Percentiles rank a stretch among this genome's conserved stretches.
phyloP scores from a whole-genome alignment of 1,140 invertebrate species.

The Drosophila mauritiana region DNA sequence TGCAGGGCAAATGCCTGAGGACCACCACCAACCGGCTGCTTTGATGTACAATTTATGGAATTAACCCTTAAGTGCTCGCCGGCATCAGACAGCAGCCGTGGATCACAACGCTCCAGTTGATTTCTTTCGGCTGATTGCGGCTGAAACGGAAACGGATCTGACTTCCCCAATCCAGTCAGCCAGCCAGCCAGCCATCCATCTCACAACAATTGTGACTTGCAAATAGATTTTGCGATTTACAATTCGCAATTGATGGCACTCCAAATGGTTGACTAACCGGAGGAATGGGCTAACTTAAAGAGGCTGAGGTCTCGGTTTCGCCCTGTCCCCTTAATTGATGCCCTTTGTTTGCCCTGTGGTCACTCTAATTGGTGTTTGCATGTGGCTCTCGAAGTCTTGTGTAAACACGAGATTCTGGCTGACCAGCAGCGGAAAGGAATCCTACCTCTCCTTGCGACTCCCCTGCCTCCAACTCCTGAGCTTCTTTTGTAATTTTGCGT shows the following conservation, averaged over 20 bases:
- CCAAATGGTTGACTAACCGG: conserved; percentile 18
- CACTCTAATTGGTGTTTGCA: conserved; percentile 83
- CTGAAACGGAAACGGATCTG: conserved; percentile 63
- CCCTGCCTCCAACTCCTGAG: background rate
- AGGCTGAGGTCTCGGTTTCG: conserved; percentile 3
- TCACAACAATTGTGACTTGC: conserved; percentile 55
- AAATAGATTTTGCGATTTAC: conserved; percentile 48
- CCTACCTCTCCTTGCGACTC: background rate
- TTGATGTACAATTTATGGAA: conserved; percentile 83
- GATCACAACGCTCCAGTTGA: conserved; percentile 62
- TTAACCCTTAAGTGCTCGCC: conserved; percentile 78
- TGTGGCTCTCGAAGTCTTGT: conserved; percentile 74
- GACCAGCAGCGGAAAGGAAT: conserved; percentile 53
- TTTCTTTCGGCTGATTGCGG: conserved; percentile 80
- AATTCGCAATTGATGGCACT: conserved; percentile 38
- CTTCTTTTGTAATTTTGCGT: conserved; percentile 77
- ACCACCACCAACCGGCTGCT: conserved; percentile 40
- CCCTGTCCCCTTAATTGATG: conserved; percentile 69
- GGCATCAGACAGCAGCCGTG: conserved; percentile 53
- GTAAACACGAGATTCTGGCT: conserved; percentile 60
- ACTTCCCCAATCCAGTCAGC: conserved; percentile 4
- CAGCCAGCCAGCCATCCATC: conserved; percentile 4
- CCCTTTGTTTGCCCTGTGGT: conserved; percentile 78
- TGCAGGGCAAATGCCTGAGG: conserved; percentile 74
- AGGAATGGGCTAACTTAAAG: conserved; percentile 17